Percentiles rank a stretch among this genome's conserved stretches.
Evolutionary conservation across 2,888 invertebrate species (phyloP).

Genomic region (Limulus polyphemus): DNA sequence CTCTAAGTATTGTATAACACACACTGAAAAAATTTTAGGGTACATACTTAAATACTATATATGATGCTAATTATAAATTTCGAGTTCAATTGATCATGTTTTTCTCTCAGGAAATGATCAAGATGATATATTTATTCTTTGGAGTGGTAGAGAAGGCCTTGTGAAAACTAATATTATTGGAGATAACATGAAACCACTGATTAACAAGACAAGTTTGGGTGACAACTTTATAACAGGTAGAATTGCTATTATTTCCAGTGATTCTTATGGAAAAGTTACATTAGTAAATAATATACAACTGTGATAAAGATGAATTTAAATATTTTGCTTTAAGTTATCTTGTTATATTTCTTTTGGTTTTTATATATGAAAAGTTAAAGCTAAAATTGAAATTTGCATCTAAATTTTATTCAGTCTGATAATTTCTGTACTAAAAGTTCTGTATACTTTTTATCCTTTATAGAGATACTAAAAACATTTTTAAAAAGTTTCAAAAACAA

Average conservation of each 20-base stretch:
- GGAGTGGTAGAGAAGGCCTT: constrained; percentile 63
- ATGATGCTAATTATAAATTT: background rate
- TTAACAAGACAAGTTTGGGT: constrained; percentile 41
- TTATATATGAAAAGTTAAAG: too few relatives aligned
- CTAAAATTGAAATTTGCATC: too few relatives aligned
- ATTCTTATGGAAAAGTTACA: background rate
- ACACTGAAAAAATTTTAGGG: background rate
- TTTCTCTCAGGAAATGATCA: constrained; percentile 3
- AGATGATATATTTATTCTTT: constrained; percentile 34
- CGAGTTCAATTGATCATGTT: too few relatives aligned
- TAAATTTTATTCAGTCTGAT: too few relatives aligned
- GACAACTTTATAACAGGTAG: constrained; percentile 21
- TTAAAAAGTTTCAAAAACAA: too few relatives aligned
- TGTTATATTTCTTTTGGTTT: too few relatives aligned
- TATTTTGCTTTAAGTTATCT: too few relatives aligned
- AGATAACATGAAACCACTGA: constrained; percentile 54
- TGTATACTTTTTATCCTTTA: too few relatives aligned
- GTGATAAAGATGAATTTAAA: too few relatives aligned
- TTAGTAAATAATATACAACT: background rate
- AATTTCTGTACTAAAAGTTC: too few relatives aligned
- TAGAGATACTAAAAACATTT: too few relatives aligned
- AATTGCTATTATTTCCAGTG: background rate
- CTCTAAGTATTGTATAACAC: background rate
- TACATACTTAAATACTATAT: background rate
- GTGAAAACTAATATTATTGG: constrained; percentile 70